A percentile compares a stretch with the other conserved stretches of the same genome.
phyloP scores from a whole-genome alignment of 2,113 vertebrate genomes.

The Prochilodus magdalenae region DNA sequence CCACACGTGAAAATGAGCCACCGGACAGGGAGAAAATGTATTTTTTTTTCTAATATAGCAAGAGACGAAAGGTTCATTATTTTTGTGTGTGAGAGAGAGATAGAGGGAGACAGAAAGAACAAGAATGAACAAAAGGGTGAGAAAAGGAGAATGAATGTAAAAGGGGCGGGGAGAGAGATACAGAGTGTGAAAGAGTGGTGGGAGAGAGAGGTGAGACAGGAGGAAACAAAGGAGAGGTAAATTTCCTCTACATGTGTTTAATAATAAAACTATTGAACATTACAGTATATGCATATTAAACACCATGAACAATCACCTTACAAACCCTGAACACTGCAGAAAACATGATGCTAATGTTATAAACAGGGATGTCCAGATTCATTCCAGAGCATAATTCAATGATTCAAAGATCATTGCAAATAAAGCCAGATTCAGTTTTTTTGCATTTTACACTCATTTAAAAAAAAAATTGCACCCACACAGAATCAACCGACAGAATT shows the following conservation, averaged over 20 bases:
- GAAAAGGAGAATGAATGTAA: not conserved
- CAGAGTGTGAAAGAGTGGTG: not conserved
- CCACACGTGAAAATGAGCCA: slow-evolving; percentile 77
- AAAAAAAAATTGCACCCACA: no score
- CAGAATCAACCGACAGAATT: no score
- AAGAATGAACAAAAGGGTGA: not conserved
- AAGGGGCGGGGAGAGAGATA: not conserved
- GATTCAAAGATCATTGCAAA: no score
- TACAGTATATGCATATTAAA: no score
- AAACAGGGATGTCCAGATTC: no score
- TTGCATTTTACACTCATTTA: no score
- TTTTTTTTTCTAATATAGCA: slow-evolving; percentile 29
- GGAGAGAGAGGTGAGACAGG: not conserved
- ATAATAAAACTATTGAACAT: no score
- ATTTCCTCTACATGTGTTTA: not conserved
- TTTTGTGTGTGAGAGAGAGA: not conserved
- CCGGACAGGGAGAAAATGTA: slow-evolving; percentile 65
- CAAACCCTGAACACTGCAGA: not conserved
- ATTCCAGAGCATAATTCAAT: no score
- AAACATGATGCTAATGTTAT: not conserved
- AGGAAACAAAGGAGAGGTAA: not conserved
- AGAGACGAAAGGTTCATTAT: slow-evolving; percentile 34
- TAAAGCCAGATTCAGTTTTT: no score
- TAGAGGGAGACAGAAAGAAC: not conserved
- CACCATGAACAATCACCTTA: no score